These are phyloP conservation scores for Stomatorhinus ivindoensis DNA, from an alignment of 2,113 vertebrate species.

Conservation along the genomic window DNA sequence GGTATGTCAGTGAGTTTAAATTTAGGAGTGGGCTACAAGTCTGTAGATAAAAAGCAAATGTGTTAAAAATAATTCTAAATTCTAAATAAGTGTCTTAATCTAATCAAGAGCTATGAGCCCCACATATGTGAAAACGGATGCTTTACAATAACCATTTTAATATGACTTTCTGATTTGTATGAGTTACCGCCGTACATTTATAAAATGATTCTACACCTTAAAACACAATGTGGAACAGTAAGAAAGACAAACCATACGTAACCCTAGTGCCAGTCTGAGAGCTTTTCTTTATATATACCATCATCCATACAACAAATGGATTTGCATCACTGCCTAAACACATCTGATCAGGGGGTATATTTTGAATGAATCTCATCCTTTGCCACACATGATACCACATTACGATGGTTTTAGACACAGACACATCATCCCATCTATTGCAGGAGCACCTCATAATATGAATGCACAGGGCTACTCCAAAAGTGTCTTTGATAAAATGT, in stretches of 20 bases:
- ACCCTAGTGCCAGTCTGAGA: not conserved
- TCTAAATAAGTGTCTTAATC: too few relatives aligned
- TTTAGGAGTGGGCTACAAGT: not conserved
- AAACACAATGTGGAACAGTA: not conserved
- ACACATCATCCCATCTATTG: not conserved
- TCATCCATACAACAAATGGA: not conserved
- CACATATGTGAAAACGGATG: not conserved
- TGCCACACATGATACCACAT: not conserved
- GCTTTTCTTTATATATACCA: not conserved
- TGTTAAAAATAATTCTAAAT: too few relatives aligned
- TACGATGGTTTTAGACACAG: not conserved
- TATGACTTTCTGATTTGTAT: not conserved
- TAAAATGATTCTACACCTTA: not conserved
- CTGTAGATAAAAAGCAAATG: not conserved
- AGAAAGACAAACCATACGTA: not conserved
- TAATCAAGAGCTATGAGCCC: not conserved
- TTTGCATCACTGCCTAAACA: not conserved
- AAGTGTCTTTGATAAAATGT: not conserved
- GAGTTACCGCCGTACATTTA: not conserved
- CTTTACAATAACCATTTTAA: not conserved
- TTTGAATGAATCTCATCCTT: not conserved
- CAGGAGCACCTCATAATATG: not conserved
- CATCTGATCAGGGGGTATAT: not conserved
- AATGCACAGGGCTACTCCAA: not conserved
- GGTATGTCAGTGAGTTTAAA: not conserved